phyloP scores from a whole-genome alignment of 2,797 vertebrate species.

The Onychomys arenicola region DNA sequence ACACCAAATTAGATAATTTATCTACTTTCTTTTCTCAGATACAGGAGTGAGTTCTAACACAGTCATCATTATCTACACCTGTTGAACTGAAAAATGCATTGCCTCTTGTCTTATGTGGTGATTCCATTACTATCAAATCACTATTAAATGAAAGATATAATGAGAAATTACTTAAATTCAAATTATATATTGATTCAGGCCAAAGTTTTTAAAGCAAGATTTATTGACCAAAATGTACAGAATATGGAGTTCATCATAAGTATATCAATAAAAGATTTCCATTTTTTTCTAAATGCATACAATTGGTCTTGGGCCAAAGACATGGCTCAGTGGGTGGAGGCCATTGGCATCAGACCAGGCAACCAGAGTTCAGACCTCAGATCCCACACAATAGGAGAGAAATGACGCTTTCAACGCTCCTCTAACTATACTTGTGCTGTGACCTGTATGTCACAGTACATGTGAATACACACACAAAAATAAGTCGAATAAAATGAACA shows the following conservation, averaged over 20 bases:
- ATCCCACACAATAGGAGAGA: not conserved
- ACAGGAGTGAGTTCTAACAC: not conserved
- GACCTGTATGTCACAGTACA: too few species aligned
- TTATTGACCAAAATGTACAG: not conserved
- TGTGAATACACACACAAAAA: too few species aligned
- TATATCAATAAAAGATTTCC: not conserved
- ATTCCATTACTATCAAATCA: not conserved
- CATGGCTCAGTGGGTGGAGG: not conserved
- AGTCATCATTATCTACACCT: not conserved
- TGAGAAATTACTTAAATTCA: not conserved
- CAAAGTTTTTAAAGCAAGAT: not conserved
- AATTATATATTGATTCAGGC: not conserved
- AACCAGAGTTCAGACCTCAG: not conserved
- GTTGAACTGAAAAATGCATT: conserved; percentile 36
- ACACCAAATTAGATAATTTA: not conserved
- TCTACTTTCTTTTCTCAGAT: conserved; percentile 31
- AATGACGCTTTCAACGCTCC: not conserved
- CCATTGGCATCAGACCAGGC: not conserved
- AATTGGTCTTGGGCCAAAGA: not conserved
- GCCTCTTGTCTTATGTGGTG: accelerated
- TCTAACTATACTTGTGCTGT: too few species aligned
- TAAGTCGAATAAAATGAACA: too few species aligned
- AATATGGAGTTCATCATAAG: not conserved
- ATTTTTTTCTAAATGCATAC: not conserved
- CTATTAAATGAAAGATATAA: conserved; percentile 23